Percentiles rank a stretch among this genome's conserved stretches.
phyloP scores from a whole-genome alignment of 1,140 invertebrate genomes.

The Drosophila littoralis region DNA sequence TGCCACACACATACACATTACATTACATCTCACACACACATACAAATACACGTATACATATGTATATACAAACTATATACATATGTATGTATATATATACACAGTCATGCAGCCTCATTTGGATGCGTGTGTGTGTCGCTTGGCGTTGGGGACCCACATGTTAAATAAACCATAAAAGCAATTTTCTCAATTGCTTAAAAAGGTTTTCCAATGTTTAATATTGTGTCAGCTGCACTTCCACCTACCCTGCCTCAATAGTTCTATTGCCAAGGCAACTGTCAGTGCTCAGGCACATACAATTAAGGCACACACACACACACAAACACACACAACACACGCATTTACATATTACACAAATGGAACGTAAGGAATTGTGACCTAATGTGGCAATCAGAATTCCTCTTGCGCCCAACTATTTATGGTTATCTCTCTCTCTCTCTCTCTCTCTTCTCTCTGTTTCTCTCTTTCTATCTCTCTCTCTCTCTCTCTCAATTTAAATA shows the following conservation, averaged over 20 bases:
- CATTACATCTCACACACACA: conserved; percentile 26
- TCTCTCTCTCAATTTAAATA: not conserved
- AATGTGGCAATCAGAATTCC: conserved; percentile 62
- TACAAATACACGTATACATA: conserved; percentile 19
- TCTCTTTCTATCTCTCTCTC: not conserved
- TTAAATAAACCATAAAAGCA: conserved; percentile 55
- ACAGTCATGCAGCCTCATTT: conserved; percentile 29
- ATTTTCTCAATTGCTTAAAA: conserved; percentile 57
- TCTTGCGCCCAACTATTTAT: conserved; percentile 3
- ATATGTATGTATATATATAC: not conserved
- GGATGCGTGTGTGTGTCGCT: conserved; percentile 36
- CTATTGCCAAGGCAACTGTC: conserved; percentile 56
- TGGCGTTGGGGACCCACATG: conserved; percentile 10
- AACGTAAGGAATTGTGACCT: conserved; percentile 42
- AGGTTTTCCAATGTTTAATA: conserved; percentile 52
- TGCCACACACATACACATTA: conserved; percentile 36
- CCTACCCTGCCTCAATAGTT: conserved; percentile 16
- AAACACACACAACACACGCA: conserved; percentile 31
- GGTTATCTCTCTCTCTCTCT: not conserved
- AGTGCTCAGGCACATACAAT: conserved; percentile 24
- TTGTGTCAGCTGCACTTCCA: conserved; percentile 32
- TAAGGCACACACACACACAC: conserved; percentile 17
- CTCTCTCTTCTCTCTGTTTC: not conserved
- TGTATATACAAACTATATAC: conserved; percentile 15
- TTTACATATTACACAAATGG: conserved; percentile 11